phyloP scores from a whole-genome alignment of 2,888 invertebrate species.

The Drosophila sordidula region DNA sequence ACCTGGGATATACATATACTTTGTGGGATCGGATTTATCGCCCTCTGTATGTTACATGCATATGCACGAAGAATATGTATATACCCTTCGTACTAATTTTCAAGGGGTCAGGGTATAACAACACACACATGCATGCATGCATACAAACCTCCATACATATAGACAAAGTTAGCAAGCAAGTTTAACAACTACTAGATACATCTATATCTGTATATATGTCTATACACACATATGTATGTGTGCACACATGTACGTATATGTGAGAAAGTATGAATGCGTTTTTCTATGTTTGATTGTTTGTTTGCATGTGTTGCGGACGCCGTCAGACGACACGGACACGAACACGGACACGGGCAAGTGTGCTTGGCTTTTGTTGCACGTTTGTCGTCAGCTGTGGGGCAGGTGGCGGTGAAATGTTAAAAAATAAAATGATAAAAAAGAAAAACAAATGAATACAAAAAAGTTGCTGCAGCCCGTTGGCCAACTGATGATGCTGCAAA shows the following conservation, averaged over 20 bases:
- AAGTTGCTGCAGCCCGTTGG: conserved; percentile 27
- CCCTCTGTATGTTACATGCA: too few relatives aligned
- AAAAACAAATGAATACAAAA: background rate
- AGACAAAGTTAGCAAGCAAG: conserved; percentile 58
- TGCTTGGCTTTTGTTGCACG: conserved; percentile 22
- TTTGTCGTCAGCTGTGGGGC: conserved; percentile 46
- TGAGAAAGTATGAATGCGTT: conserved; percentile 48
- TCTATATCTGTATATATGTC: background rate
- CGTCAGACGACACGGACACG: conserved; percentile 42
- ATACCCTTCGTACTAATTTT: too few relatives aligned
- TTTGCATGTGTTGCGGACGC: conserved; percentile 34
- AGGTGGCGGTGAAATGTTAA: conserved; percentile 39
- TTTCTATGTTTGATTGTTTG: conserved; percentile 40
- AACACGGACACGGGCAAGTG: conserved; percentile 8
- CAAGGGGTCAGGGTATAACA: too few relatives aligned
- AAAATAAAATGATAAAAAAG: background rate
- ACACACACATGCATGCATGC: conserved; percentile 1
- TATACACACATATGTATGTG: conserved; percentile 6
- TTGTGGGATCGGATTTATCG: too few relatives aligned
- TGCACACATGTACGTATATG: conserved; percentile 4
- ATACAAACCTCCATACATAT: background rate
- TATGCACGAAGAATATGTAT: too few relatives aligned
- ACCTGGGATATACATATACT: too few relatives aligned
- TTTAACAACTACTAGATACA: conserved; percentile 56
- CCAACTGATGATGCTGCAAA: conserved; percentile 56